Evolutionary conservation across 2,113 vertebrate genomes (phyloP), one percentile per base, ranked within the genome.

Genomic region (Grallaria varia): DNA sequence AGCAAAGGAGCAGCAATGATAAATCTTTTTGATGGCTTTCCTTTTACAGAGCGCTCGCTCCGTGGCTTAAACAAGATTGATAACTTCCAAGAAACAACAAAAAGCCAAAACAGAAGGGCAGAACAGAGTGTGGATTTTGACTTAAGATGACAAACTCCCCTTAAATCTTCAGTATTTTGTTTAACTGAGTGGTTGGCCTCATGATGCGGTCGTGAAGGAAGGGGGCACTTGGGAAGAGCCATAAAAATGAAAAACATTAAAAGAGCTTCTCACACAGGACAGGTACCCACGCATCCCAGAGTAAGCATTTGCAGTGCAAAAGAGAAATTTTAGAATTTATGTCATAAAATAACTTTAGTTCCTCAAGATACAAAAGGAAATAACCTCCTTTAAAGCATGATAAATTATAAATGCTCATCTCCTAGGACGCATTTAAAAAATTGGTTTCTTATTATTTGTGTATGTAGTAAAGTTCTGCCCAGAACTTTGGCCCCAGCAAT

Each of bases 21-120:
- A 78, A 67, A 90, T 95, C 95, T 92, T 86, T 23, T 10, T 55
- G 95, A 94, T 31, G 87, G 80, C 62, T 96, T 89, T 20, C 88
- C 85, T 28, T 31, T 33, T 21, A 93, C 16, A 31, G 66, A 92
- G 56, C 0, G 1, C 74, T 31, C 56, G 55, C 64, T 89, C 67
- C 58, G 2, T 9, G 37, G 39, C 68, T 87, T 49, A 49, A 94
- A 16, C 14, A 66, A 83, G 84, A 96, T 49, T 83, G 84, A 45
- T 82, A 93, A 75, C 76, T 84, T 88, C 60, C 82, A 96, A 79
- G 49, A 56, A 84, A 62, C 55, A 39, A 31, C 62, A 75, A 68
- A 87, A 78, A 71, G 18, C 28, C 84, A 47, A 44, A 87, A 45
- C 22, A 90, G 37, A 63, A 30, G 1, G 73, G 64, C 50, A 42